Evolutionary conservation across 2,888 invertebrate species (phyloP), one percentile per base, ranked within the genome.

Genomic region (Ectemnius lituratus): DNA sequence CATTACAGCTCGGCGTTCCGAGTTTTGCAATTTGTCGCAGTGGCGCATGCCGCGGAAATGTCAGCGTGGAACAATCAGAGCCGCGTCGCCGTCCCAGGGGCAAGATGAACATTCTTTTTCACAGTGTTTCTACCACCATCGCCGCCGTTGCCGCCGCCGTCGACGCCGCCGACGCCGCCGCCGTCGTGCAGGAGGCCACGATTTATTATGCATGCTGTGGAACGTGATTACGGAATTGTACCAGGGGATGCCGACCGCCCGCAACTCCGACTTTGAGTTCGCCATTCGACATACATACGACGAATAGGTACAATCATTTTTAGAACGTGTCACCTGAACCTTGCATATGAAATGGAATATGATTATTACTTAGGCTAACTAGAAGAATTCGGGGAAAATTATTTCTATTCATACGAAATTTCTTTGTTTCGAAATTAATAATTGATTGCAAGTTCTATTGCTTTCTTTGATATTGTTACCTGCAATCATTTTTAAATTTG

Each of bases 31-130:
- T 81, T 79, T 81, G 70, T 78, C 60, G 47, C 63, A 62, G 49
- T 52, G 61, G 28, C 18, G 59, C 37, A 57, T 65, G 62, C 56
- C 49, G 63, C 71, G 76, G 77, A 81, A 81, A 78, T 66, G 78
- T 78, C 80, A 67, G 73, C 78, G 37, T 57, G 76, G 64, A 70
- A 80, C 81, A 75, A 79, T 81, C 79, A 80, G 68, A 75, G 27
- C 45, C 65, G 78, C 62, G 70, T 37, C 5, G 37, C 37, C 37
- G 8, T 76, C 74, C 80, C 73, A 66, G 68, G 76, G 73, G 73
- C 70, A 70, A 80, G 78, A 76, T 76, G 80, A 62, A 52, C 74
- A 69, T 80, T 74, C 73, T 76, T 80, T 60, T 67, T 52, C 52
- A n/a, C 62, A 20, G 64, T 64, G 57, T 37, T 37, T 37, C 37